These are phyloP conservation scores for Tinea pellionella DNA, from an alignment of 2,888 invertebrate species.

Conservation along the genomic window DNA sequence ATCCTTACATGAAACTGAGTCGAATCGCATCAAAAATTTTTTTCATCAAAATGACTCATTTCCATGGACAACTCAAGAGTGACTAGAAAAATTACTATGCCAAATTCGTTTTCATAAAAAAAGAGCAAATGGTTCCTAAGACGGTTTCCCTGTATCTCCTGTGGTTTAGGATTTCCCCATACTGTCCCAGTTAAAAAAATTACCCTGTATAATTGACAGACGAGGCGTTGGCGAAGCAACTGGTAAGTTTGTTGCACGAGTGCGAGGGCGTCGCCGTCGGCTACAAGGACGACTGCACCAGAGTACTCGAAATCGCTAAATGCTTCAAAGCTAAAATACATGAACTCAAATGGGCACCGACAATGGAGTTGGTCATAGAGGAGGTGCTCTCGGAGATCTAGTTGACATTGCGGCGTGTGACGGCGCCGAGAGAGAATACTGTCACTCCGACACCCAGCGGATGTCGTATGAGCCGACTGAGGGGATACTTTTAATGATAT, in stretches of 20 bases:
- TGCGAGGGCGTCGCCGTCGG: slow-evolving; percentile 31
- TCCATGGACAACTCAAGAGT: no score
- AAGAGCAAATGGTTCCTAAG: no score
- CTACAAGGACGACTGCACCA: slow-evolving; percentile 33
- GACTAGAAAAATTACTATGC: no score
- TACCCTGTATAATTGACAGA: slow-evolving; percentile 28
- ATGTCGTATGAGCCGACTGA: background rate
- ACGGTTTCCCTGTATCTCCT: no score
- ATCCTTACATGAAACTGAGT: no score
- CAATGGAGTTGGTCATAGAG: slow-evolving; percentile 41
- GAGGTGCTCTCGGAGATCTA: slow-evolving; percentile 41
- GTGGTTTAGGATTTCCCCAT: background rate
- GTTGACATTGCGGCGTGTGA: background rate
- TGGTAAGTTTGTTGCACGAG: slow-evolving; percentile 39
- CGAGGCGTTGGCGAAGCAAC: slow-evolving; percentile 39
- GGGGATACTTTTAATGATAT: background rate
- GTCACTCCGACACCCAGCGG: background rate
- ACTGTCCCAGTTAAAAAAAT: background rate
- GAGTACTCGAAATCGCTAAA: slow-evolving; percentile 39
- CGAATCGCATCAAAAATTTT: no score
- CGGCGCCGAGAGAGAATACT: background rate
- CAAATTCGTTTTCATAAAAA: no score
- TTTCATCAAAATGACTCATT: no score
- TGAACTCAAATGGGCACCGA: slow-evolving; percentile 51
- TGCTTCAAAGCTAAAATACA: slow-evolving; percentile 54